These are phyloP conservation scores for Drosophila guanche DNA, from an alignment of 1,140 invertebrate species.

Conservation along the genomic window DNA sequence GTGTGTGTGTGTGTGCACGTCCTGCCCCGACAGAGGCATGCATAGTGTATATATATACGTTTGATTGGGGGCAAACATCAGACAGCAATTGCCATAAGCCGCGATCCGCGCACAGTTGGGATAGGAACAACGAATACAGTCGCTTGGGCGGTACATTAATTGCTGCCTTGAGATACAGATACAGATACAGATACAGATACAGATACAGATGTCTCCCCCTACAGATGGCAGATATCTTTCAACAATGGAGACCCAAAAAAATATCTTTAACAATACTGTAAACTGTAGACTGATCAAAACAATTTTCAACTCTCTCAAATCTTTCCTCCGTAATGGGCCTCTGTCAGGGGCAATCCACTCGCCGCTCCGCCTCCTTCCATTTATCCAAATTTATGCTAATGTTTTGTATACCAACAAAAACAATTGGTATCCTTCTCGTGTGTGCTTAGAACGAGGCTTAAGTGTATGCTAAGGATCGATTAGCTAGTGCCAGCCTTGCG, in stretches of 20 bases:
- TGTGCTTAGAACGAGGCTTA: background rate
- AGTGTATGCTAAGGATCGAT: too few species aligned
- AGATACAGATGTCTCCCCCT: too few species aligned
- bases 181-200: too few species aligned
- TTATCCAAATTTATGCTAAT: conserved; percentile 43
- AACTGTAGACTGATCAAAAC: conserved; percentile 44
- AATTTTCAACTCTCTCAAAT: conserved; percentile 6
- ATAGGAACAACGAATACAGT: conserved; percentile 37
- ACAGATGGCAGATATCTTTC: conserved; percentile 11
- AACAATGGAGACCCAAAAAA: conserved; percentile 23
- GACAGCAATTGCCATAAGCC: background rate
- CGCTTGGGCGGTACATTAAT: background rate
- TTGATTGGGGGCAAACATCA: conserved; percentile 8
- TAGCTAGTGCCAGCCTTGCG: conserved; percentile 13
- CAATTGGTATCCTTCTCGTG: background rate
- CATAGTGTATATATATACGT: background rate
- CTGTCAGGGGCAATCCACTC: conserved; percentile 14
- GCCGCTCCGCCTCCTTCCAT: background rate
- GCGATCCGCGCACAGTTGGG: conserved; percentile 7
- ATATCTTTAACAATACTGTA: conserved; percentile 51
- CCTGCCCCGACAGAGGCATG: conserved; percentile 31
- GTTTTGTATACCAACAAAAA: conserved; percentile 5
- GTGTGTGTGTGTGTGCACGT: conserved; percentile 14
- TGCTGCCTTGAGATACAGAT: background rate
- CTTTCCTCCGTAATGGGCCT: conserved; percentile 4